Evolutionary conservation across 1,140 invertebrate genomes (phyloP).

Genomic region (Pseudomyrmex concolor): DNA sequence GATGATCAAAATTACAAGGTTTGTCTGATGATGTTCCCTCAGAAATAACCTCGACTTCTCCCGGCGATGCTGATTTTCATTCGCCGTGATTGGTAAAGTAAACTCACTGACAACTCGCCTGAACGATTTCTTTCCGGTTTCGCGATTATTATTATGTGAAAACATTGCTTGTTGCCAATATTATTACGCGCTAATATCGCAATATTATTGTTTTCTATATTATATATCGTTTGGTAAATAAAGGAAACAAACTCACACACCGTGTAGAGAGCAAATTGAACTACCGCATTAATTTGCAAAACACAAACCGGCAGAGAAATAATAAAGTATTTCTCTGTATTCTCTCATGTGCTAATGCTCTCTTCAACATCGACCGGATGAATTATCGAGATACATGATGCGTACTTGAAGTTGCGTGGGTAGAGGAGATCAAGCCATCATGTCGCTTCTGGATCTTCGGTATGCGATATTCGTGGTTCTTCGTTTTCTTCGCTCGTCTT

Average conservation of each 20-base stretch:
- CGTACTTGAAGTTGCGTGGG: slow-evolving; percentile 9
- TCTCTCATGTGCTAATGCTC: slow-evolving; percentile 3
- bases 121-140: slow-evolving; percentile 35
- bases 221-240: too few relatives aligned
- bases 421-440: slow-evolving; percentile 42
- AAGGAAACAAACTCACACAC: too few relatives aligned
- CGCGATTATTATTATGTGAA: slow-evolving; percentile 1
- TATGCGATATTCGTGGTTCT: slow-evolving; percentile 35
- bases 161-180: neutral
- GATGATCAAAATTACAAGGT: slow-evolving; percentile 85
- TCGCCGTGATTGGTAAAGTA: slow-evolving; percentile 70
- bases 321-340: slow-evolving; percentile 13
- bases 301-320: slow-evolving; percentile 15
- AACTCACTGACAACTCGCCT: slow-evolving; percentile 61
- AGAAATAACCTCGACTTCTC: slow-evolving; percentile 62
- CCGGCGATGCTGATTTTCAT: slow-evolving; percentile 67
- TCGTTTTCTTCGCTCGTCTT: slow-evolving; percentile 34
- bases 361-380: slow-evolving; percentile 26
- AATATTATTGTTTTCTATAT: neutral
- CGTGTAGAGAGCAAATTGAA: slow-evolving; percentile 5
- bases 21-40: slow-evolving; percentile 81
- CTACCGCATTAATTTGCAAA: neutral
- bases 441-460: slow-evolving; percentile 38
- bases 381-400: slow-evolving; percentile 45
- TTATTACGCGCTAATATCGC: neutral